A percentile compares a stretch with the other conserved stretches of the same genome.
Conservation (phyloP, 2,113 vertebrate species). For the Indri indri region DNA sequence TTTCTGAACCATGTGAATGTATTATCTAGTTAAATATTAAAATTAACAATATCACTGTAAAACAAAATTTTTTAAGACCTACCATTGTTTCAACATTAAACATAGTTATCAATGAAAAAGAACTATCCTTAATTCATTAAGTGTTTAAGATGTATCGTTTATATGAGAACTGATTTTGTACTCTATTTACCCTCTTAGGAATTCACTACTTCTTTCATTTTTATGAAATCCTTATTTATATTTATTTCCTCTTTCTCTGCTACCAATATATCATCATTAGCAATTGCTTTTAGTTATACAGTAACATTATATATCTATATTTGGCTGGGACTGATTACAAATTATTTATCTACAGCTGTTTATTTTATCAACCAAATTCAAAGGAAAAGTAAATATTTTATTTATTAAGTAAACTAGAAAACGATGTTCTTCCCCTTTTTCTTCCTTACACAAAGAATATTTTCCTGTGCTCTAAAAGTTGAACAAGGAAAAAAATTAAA, state of each 20-base stretch:
- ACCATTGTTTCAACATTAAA: conserved; percentile 19
- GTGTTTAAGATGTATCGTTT: neutral
- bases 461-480: conserved; percentile 39
- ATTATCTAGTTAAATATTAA: neutral
- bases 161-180: conserved; percentile 41
- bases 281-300: conserved; percentile 25
- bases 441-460: conserved; percentile 41
- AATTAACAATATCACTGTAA: neutral
- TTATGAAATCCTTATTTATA: conserved; percentile 46
- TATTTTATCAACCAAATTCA: conserved; percentile 63
- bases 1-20: neutral
- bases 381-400: conserved; percentile 21
- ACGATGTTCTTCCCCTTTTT: neutral
- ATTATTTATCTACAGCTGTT: conserved; percentile 27
- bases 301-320: conserved; percentile 36
- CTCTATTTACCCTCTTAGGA: conserved; percentile 41
- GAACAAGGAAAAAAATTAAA: conserved; percentile 9
- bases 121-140: neutral
- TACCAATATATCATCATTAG: conserved; percentile 42
- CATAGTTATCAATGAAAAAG: neutral
- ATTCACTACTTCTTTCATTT: conserved; percentile 41
- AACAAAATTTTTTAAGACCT: neutral
- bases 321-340: neutral
- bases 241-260: conserved; percentile 16
- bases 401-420: conserved; percentile 60